Evolutionary conservation across 2,888 invertebrate genomes (phyloP), one percentile per base, ranked within the genome.

Genomic region (Platycheirus rosarum): DNA sequence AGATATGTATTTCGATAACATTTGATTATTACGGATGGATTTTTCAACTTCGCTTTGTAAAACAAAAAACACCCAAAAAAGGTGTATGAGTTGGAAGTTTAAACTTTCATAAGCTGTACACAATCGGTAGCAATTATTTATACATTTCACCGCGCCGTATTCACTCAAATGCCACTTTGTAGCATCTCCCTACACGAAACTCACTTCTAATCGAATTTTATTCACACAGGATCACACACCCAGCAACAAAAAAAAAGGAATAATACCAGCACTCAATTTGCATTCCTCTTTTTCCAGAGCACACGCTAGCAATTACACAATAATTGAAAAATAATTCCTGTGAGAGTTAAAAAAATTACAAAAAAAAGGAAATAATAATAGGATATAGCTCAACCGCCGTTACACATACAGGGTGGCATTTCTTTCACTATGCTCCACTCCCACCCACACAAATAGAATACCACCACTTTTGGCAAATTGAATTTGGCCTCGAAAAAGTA

Each of bases 241-340:
- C n/a, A n/a, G n/a, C n/a, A 7, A 13, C 35, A 53, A 7, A 35
- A 7, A 53, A 53, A 32, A 51, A 23, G 14, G 44, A 44, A 66
- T 48, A 29, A 35, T 7, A 13, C 65, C 57, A 11, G 26, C 37
- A 66, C 71, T 77, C 77, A 77, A 82, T 82, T 82, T 82, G 68
- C 82, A 82, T 82, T 71, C 62, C 68, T 26, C 40, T 55, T 55
- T 69, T 70, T 18, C 62, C n/a, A n/a, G n/a, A 53, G 60, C 69
- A 66, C 65, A 76, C 57, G 68, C 82, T 66, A 82, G 76, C 82
- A 77, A 82, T 82, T 82, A 73, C 82, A 73, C 71, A 82, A 77
- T 82, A 82, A 82, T 82, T 82, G 82, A 77, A 82, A 77, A 82
- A 82, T 82, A 82, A 82, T 82, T 82, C 82, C 82, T 63, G 49